Base-by-base conservation (phyloP, 2,888 invertebrate genomes). In the Teleiodes luculella region DNA sequence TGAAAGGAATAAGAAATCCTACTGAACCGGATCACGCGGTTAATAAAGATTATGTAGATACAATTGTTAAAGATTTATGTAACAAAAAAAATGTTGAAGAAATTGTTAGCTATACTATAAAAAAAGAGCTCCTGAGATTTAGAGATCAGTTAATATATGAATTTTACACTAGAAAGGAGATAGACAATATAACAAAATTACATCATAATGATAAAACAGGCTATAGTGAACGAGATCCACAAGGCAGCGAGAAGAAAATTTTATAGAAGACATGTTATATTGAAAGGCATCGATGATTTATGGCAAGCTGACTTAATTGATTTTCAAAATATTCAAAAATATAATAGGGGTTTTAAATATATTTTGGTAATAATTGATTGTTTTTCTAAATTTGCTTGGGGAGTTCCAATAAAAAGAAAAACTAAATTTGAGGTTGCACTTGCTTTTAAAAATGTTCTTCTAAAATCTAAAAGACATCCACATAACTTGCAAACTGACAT, bases 261-360 rank as follows among this genome's bases (percentile, higher is more conserved):
- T 53, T 61, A 59, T 30, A 60, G 76, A 24, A 61, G 78, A 41
- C 53, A 59, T 47, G 73, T 75, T 30, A 64, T 75, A 16, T 64
- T 75, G 37, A 74, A 73, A 58, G 77, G 70, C 43, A 61, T 81
- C 6, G 71, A 80, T 65, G 78, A 84, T 59, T 64, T 79, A 13
- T 80, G 76, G 80, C 83, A 84, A 69, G 74, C 74, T n/a, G 81
- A 85, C 69, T 64, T 83, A 5, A 76, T 67, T 48, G 72, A 66
- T 48, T 58, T 64, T 52, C 60, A 63, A 53, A 45, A 24, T 6
- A 18, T 53, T 49, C 57, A 50, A 37, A 54, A 50, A 37, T 14
- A 56, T 18, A 65, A 62, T 46, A 52, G 49, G 8, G 45, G 35
- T 3, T 55, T 31, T 43, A 58, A 36, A 24, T 61, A 54, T 51